These are phyloP conservation scores for Holcopasites calliopsidis DNA, from an alignment of 1,140 invertebrate genomes.

Conservation along the genomic window DNA sequence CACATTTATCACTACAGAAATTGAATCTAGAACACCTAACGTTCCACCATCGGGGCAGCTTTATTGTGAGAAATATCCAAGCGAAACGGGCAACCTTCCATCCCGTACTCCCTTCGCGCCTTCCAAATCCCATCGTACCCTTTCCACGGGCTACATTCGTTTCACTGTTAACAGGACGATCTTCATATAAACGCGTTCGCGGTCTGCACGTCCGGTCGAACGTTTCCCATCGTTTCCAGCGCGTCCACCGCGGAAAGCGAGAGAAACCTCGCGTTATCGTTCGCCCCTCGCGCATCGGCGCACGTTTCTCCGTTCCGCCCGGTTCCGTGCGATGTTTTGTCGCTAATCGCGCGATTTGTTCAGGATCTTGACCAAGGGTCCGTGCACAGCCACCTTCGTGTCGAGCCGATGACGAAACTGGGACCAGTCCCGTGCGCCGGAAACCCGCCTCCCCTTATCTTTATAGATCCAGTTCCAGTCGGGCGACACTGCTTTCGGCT, in stretches of 20 bases:
- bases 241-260: background rate
- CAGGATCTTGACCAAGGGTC: slow-evolving; percentile 20
- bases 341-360: slow-evolving; percentile 57
- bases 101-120: background rate
- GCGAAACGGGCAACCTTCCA: background rate
- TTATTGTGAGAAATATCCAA: background rate
- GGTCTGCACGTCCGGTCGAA: too few relatives aligned
- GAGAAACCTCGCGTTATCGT: background rate
- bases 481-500: slow-evolving; percentile 20
- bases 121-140: background rate
- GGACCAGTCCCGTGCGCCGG: background rate
- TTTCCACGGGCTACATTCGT: background rate
- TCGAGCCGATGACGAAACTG: slow-evolving; percentile 20
- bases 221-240: slow-evolving; percentile 10
- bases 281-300: background rate
- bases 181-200: background rate
- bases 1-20: background rate
- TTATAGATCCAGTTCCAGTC: slow-evolving; percentile 35
- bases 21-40: background rate
- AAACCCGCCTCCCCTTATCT: slow-evolving; percentile 35
- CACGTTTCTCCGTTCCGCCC: slow-evolving; percentile 10
- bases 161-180: background rate
- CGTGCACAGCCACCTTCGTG: background rate
- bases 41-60: background rate
- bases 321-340: background rate